Evolutionary conservation across 2,797 vertebrate species (phyloP), one percentile per base, ranked within the genome.

Genomic region (Argentina silus): DNA sequence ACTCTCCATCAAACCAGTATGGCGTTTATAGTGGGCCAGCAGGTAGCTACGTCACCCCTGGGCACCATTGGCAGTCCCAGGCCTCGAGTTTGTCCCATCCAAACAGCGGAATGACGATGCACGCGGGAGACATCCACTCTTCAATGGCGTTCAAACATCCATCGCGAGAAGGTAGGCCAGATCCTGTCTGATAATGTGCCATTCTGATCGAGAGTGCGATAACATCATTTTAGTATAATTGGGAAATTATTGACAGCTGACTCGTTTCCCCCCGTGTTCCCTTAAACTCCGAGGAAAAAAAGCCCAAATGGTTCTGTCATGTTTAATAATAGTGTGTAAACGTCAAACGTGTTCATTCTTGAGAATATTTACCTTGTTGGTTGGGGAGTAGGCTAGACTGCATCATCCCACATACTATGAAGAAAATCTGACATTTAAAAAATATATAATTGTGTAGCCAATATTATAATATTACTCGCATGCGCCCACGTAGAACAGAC

Each of bases 41-140:
- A 1, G 94, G 95, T 0, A 91, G 96, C 74, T 98, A 97, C 86
- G 94, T 99, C 64, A 84, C 93, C 57, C 91, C 96, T 0, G 96
- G 95, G 0, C 95, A 96, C n/a, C 96, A 95, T 43, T 98, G 97
- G 97, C 96, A 96, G 23, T 72, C 96, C 0, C 97, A 97, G 87
- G 93, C 91, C 7, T 88, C 90, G 66, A 88, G 91, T 7, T 84
- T 98, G 76, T 93, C 95, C 43, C 95, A 96, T 77, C 93, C 94
- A 3, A 93, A 92, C 44, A 87, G 95, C 63, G 83, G 95, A 7
- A 94, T 96, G 90, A 76, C 93, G 0, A 93, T 96, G 87, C 96
- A 96, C 56, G 89, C 96, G 0, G 95, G 95, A 72, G 97, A 99
- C 14, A 91, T 98, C 80, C 89, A 96, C 65, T 83, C 95, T 1